Evolutionary conservation across 2,113 vertebrate genomes (phyloP).

Genomic region (Mirounga angustirostris): DNA sequence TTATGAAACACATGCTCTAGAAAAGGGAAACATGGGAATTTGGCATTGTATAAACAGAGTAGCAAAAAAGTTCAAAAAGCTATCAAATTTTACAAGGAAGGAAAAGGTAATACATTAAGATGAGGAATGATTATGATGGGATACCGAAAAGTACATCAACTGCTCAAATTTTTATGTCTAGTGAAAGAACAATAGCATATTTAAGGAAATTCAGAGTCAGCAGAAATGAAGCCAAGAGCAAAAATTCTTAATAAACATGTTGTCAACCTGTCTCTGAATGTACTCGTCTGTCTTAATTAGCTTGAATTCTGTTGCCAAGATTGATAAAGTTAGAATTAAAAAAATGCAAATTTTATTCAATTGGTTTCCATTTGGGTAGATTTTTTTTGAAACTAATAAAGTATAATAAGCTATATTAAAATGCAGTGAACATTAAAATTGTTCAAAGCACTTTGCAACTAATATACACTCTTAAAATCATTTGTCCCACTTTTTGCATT

Average conservation of each 20-base stretch:
- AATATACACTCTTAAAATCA: not conserved
- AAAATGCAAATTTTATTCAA: not conserved
- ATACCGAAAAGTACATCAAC: not conserved
- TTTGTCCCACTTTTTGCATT: not conserved
- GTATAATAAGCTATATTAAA: conserved; percentile 23
- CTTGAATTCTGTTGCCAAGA: not conserved
- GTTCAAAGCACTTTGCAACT: not conserved
- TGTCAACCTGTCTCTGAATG: conserved; percentile 34
- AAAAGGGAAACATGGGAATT: not conserved
- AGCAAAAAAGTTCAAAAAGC: not conserved
- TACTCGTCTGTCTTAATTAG: conserved; percentile 37
- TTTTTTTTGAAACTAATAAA: conserved; percentile 10
- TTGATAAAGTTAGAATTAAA: not conserved
- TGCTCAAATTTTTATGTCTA: not conserved
- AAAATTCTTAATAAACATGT: conserved; percentile 45
- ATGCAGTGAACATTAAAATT: not conserved
- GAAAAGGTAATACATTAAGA: not conserved
- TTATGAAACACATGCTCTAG: not conserved
- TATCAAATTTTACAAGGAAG: not conserved
- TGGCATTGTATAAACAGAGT: not conserved
- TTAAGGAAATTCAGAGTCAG: conserved; percentile 47
- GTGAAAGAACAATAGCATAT: conserved; percentile 36
- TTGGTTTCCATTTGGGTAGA: not conserved
- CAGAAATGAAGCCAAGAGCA: conserved; percentile 50
- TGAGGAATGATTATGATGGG: not conserved